Conservation (phyloP, 2,113 vertebrate species). For the Bubo bubo region DNA sequence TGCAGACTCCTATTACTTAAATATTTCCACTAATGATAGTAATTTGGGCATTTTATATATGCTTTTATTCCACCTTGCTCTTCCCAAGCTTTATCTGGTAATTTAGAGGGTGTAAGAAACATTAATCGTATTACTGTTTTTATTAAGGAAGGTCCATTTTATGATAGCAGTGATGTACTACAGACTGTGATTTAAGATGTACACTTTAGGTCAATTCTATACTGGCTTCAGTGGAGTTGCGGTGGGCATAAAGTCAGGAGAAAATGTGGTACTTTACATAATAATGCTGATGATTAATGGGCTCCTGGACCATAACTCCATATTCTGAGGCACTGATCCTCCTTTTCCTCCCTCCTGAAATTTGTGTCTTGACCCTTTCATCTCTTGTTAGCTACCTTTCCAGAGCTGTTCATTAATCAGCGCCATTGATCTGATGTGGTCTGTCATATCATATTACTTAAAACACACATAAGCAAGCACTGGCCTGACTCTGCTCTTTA, state of each 20-base stretch:
- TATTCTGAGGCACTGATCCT: conserved; percentile 37
- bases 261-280: conserved; percentile 49
- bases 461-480: not conserved
- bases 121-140: not conserved
- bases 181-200: conserved; percentile 43
- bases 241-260: conserved; percentile 43
- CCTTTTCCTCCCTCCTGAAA: conserved; percentile 50
- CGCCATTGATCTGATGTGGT: conserved; percentile 41
- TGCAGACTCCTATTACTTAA: conserved; percentile 42
- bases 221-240: conserved; percentile 24
- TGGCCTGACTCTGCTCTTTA: conserved; percentile 25
- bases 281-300: conserved; percentile 45
- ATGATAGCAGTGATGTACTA: conserved; percentile 4
- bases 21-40: conserved; percentile 37
- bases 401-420: conserved; percentile 66
- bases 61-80: conserved; percentile 16
- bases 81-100: conserved; percentile 20
- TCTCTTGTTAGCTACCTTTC: conserved; percentile 41
- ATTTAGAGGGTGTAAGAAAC: conserved; percentile 36
- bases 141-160: conserved; percentile 31
- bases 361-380: conserved; percentile 52
- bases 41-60: conserved; percentile 33
- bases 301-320: conserved; percentile 21
- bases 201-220: conserved; percentile 18
- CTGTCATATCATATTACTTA: conserved; percentile 54